Conservation (phyloP, 2,888 invertebrate genomes). For the Philaethria dido region DNA sequence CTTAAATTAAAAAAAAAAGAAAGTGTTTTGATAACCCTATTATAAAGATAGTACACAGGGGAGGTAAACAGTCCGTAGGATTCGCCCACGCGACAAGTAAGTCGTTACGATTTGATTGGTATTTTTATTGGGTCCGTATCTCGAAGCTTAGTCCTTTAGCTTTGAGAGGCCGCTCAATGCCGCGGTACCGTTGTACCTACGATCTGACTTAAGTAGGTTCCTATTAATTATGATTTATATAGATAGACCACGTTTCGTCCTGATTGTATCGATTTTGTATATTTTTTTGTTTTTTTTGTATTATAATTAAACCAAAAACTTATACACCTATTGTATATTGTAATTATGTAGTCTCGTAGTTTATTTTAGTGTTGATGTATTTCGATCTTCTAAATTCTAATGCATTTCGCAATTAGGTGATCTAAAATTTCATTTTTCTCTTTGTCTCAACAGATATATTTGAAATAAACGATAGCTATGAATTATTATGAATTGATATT, state of each 20-base stretch:
- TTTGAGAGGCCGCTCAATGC: not conserved
- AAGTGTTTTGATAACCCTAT: not conserved
- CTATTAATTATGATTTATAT: constrained; percentile 14
- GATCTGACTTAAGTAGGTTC: not conserved
- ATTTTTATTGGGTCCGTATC: constrained; percentile 24
- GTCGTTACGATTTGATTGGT: constrained; percentile 26
- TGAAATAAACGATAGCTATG: no score
- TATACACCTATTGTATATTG: not conserved
- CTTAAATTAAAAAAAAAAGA: no score
- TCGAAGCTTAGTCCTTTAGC: constrained; percentile 13
- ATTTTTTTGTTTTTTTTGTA: not conserved
- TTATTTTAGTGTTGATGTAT: no score
- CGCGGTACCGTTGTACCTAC: not conserved
- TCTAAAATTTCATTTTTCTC: no score
- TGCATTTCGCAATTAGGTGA: no score
- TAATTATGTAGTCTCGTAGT: not conserved
- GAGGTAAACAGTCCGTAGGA: constrained; percentile 10
- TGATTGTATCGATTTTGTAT: not conserved
- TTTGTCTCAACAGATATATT: no score
- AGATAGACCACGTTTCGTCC: not conserved
- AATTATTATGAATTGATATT: no score
- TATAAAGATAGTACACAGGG: constrained; percentile 12
- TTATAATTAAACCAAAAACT: not conserved
- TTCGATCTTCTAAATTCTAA: no score
- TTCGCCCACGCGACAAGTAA: constrained; percentile 21